A percentile compares a stretch with the other conserved stretches of the same genome.
Evolutionary conservation across 2,113 vertebrate species (phyloP).

Genomic region (Camelus bactrianus): DNA sequence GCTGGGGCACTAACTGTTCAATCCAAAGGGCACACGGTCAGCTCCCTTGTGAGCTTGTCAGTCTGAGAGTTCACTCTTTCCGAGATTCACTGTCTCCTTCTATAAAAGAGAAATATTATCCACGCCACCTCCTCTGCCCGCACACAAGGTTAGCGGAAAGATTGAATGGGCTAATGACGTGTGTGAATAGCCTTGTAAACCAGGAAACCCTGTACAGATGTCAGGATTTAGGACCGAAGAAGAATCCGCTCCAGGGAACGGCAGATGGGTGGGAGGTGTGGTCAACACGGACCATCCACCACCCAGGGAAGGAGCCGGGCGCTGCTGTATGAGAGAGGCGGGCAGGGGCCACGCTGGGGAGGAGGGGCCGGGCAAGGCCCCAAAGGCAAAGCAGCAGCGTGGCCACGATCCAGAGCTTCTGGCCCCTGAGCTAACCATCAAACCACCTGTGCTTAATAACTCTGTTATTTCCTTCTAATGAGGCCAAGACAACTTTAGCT

Average conservation of each 20-base stretch:
- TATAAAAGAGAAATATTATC: neutral
- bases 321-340: rapidly evolving
- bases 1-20: neutral
- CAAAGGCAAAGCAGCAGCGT: neutral
- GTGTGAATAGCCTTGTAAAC: neutral
- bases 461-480: neutral
- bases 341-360: neutral
- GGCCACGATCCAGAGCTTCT: neutral
- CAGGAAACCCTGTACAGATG: neutral
- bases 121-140: neutral
- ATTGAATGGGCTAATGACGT: neutral
- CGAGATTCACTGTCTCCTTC: neutral
- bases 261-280: neutral
- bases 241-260: neutral
- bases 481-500: neutral
- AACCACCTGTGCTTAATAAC: neutral
- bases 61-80: neutral
- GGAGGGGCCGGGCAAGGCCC: neutral
- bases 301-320: neutral
- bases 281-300: neutral
- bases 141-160: neutral
- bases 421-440: neutral
- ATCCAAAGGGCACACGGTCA: neutral
- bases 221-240: neutral
- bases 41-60: neutral